Base-by-base conservation (phyloP, 2,797 vertebrate species). In the Neoniphon sammara region DNA sequence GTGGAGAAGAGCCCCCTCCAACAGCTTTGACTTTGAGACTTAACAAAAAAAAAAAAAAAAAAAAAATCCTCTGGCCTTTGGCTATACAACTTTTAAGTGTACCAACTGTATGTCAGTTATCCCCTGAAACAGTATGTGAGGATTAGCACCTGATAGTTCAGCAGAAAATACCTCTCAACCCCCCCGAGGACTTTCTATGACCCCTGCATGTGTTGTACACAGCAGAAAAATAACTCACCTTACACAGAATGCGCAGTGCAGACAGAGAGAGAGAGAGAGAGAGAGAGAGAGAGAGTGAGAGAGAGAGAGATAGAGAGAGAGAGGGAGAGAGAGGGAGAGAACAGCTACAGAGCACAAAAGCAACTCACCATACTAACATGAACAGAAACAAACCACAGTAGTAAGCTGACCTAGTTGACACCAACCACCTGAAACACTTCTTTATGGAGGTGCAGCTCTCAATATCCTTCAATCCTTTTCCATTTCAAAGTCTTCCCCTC, bases 111-210 rank as follows among this genome's bases (percentile, higher is more conserved):
- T 49, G 65, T 76, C 79, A 70, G 59, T 69, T 63, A 70, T 73
- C 15, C 1, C 52, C 67, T 55, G 34, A 50, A 77, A 76, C 75
- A 83, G 75, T 73, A 27, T 68, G 71, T 71, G 66, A 80, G 80
- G 84, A 89, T 88, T 89, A 88, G 80, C 75, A 75, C 60, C 67
- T 78, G 82, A 82, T 78, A 72, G 59, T 85, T 82, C 62, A 81
- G 83, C 80, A 75, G 66, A 52, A 87, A 62, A 55, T 56, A 79
- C 69, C 56, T 75, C 71, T 30, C 72, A 61, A 56, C 34, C n/a
- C 58, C n/a, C 46, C 46, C 14, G 27, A 46, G 80, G 70, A 77
- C 75, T 67, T 66, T 69, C 69, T 39, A 47, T 87, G 83, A 87
- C 76, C 85, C 77, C 31, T 36, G 70, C 61, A 63, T 61, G 64